These are phyloP conservation scores for Myopa tessellatipennis DNA, from an alignment of 2,888 invertebrate species.

Conservation along the genomic window DNA sequence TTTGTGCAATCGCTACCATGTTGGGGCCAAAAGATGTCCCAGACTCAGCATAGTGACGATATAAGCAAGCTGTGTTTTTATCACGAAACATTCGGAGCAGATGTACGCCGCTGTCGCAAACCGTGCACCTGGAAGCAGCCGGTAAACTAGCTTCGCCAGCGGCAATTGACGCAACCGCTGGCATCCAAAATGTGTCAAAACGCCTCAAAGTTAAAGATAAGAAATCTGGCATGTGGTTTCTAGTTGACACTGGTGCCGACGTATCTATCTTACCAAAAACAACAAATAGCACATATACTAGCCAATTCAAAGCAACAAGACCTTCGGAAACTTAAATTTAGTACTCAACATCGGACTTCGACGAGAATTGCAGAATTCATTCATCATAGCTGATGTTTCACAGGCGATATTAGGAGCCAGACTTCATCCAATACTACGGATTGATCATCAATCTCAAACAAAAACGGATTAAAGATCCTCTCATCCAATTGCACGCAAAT, in stretches of 20 bases:
- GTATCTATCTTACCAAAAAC: too few species aligned
- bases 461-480: constrained; percentile 24
- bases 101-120: not conserved
- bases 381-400: constrained; percentile 44
- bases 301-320: not conserved
- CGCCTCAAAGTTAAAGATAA: not conserved
- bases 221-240: not conserved
- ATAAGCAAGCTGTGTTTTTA: not conserved
- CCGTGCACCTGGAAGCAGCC: not conserved
- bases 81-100: not conserved
- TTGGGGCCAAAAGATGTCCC: too few species aligned
- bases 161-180: too few species aligned
- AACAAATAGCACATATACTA: too few species aligned
- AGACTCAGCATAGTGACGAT: not conserved
- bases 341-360: not conserved
- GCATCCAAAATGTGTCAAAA: not conserved
- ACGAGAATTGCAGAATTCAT: too few species aligned
- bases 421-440: constrained; percentile 43
- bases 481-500: not conserved
- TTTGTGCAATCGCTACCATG: too few species aligned
- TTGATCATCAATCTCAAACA: constrained; percentile 40
- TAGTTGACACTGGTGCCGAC: not conserved
- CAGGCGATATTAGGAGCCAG: constrained; percentile 42
- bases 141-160: too few species aligned
- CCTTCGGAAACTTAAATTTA: not conserved